These are phyloP conservation scores for Cyclura pinguis DNA, from an alignment of 2,797 vertebrate genomes.

Conservation along the genomic window DNA sequence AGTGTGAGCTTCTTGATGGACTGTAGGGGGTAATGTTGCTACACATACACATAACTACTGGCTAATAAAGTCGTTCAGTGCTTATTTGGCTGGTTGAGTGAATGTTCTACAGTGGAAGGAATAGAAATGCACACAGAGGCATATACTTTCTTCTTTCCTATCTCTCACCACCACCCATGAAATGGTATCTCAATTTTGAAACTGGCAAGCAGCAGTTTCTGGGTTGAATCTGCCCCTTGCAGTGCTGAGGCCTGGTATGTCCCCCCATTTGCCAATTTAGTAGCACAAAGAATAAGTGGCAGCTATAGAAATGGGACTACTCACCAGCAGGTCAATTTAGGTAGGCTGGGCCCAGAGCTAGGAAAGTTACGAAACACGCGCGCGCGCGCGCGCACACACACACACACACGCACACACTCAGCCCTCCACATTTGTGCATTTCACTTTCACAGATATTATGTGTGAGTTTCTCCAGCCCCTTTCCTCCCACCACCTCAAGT, in stretches of 20 bases:
- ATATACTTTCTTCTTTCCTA: background rate
- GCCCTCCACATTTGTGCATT: too few relatives aligned
- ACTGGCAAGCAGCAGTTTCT: too few relatives aligned
- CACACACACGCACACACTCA: too few relatives aligned
- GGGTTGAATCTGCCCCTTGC: too few relatives aligned
- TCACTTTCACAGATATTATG: too few relatives aligned
- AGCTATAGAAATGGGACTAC: too few relatives aligned
- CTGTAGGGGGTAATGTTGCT: constrained; percentile 73
- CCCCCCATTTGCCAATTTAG: background rate
- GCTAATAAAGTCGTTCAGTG: constrained; percentile 49
- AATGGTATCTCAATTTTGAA: background rate
- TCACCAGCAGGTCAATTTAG: background rate
- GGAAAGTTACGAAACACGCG: too few relatives aligned
- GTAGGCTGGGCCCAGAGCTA: background rate
- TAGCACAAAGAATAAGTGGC: background rate
- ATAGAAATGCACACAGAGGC: background rate
- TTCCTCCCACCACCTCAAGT: too few relatives aligned
- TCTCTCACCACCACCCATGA: background rate
- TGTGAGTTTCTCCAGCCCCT: too few relatives aligned
- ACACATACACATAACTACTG: constrained; percentile 49
- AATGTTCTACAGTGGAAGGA: background rate
- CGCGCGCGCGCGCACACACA: too few relatives aligned
- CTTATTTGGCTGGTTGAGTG: background rate
- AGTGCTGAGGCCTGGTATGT: background rate
- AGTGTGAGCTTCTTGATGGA: constrained; percentile 48